Base-by-base conservation (phyloP, 1,140 invertebrate species). In the Ctenoplectra terminalis region DNA sequence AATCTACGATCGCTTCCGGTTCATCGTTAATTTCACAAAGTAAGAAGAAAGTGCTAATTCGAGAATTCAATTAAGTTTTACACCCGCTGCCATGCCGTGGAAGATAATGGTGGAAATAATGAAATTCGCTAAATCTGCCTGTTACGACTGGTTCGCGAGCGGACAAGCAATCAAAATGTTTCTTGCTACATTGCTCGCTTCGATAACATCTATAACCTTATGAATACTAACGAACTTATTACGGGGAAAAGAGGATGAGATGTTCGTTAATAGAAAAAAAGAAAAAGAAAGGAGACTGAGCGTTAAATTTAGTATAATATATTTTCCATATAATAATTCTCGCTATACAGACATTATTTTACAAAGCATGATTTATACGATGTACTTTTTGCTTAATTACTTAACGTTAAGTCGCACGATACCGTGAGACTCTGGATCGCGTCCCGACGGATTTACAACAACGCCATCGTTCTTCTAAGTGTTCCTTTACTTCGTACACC, bases 281-380 rank as follows among this genome's bases (percentile, higher is more conserved):
- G 17, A 29, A 66, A 74, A 31, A 29, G 40, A 46, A 13, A 15
- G 60, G 54, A 74, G 43, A 46, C 60, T 1, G 20, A 20, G 34
- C 81, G 63, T 85, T 93, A 93, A 93, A 94, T 93, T 94, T 89
- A 93, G 91, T 94, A 94, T 94, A 93, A 94, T 94, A 93, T 94
- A 94, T 94, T 94, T 93, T 94, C 92, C 92, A 94, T 94, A 91
- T 93, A 93, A 92, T 93, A 92, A 92, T 93, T 93, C 91, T 93
- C 93, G 92, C 93, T 94, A 93, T 94, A 93, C 92, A 93, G 92
- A 94, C 92, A 94, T 91, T 93, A 94, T 93, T 88, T 93, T 94
- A 94, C 93, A 94, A 94, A 93, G 93, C 92, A 93, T 91, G 90
- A 89, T 92, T 93, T 90, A 70, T 81, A 85, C 56, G 83, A 82